Conservation (phyloP, 1,140 invertebrate genomes). For the Drosophila parabipectinata region DNA sequence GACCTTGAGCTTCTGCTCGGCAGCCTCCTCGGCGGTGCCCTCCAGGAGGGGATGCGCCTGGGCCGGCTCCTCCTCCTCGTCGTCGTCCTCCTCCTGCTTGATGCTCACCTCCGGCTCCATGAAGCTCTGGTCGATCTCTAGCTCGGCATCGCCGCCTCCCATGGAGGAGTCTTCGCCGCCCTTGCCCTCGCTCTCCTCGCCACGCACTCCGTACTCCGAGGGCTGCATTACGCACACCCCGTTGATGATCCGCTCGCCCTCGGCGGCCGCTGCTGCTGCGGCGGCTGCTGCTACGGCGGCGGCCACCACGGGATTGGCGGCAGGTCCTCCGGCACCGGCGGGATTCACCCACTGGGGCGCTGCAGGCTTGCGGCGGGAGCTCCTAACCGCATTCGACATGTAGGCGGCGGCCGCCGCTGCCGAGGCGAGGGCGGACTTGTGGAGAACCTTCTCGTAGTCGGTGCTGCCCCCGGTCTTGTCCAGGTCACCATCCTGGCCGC, state of each 20-base stretch:
- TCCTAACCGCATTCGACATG: conserved; percentile 69
- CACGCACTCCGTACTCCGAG: conserved; percentile 89
- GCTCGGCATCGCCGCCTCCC: conserved; percentile 83
- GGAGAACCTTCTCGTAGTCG: conserved; percentile 83
- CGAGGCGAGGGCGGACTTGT: conserved; percentile 75
- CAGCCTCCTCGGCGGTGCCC: conserved; percentile 17
- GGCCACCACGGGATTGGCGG: conserved; percentile 36
- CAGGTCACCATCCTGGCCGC: conserved; percentile 70
- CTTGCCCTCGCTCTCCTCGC: conserved; percentile 92
- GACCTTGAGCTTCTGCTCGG: conserved; percentile 65
- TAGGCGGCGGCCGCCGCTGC: conserved; percentile 65
- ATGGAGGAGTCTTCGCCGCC: conserved; percentile 73
- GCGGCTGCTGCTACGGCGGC: conserved; percentile 16
- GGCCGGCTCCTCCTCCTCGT: conserved; percentile 49
- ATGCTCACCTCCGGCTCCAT: conserved; percentile 80
- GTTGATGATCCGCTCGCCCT: conserved; percentile 94
- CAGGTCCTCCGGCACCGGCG: conserved; percentile 85
- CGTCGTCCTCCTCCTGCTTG: conserved; percentile 78
- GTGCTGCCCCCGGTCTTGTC: conserved; percentile 85
- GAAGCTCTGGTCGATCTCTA: conserved; percentile 69
- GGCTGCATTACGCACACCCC: conserved; percentile 95
- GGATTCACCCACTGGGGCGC: conserved; percentile 98
- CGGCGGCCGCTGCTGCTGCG: conserved; percentile 12
- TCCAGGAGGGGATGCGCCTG: conserved; percentile 23
- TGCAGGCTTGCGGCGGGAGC: conserved; percentile 92